Evolutionary conservation across 2,797 vertebrate genomes (phyloP).

Genomic region (Phoebastria nigripes): DNA sequence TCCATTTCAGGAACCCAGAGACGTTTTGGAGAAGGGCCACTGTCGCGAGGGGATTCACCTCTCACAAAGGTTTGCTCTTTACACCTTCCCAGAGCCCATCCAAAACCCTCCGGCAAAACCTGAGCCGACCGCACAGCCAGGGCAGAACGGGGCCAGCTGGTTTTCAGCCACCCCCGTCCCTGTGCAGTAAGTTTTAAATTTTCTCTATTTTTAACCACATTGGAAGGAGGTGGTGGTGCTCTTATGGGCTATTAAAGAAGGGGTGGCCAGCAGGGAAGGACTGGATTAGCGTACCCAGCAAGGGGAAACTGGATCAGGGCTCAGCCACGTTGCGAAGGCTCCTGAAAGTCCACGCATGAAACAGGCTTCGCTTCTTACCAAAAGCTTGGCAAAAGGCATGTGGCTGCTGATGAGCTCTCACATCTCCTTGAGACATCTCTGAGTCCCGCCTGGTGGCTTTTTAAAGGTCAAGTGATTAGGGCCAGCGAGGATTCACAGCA

Average conservation of each 20-base stretch:
- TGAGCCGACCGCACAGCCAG: rapidly evolving
- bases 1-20: background rate
- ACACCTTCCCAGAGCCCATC: background rate
- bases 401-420: background rate
- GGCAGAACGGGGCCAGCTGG: background rate
- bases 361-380: background rate
- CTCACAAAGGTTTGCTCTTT: background rate
- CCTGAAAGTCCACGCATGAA: background rate
- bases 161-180: background rate
- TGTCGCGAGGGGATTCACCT: rapidly evolving
- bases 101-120: background rate
- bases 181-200: rapidly evolving
- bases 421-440: background rate
- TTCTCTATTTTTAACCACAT: background rate
- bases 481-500: background rate
- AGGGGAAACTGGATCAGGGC: background rate
- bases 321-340: background rate
- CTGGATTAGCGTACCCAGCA: background rate
- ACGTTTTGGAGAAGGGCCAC: background rate
- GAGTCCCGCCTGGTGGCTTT: background rate
- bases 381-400: background rate
- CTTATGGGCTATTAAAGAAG: background rate
- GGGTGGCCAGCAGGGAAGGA: background rate
- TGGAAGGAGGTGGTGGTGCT: background rate
- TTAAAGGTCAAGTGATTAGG: background rate